Base-by-base conservation (phyloP, 1,140 invertebrate species). In the Aphelinus atriplicis region DNA sequence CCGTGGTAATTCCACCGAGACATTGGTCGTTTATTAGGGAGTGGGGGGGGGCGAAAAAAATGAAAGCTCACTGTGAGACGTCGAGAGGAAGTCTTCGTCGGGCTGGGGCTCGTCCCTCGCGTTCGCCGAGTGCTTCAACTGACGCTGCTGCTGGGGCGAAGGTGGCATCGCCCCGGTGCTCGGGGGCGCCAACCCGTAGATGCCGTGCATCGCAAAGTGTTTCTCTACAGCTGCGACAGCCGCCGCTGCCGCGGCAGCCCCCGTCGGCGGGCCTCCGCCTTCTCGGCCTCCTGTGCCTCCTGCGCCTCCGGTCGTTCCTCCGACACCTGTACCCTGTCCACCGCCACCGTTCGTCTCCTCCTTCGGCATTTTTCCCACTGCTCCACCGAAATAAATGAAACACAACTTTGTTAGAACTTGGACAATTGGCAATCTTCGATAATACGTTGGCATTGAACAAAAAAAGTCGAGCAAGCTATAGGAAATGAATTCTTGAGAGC, bases 161-260 rank as follows among this genome's bases (percentile, higher is more conserved):
- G 86, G 82, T 58, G 85, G 83, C 80, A 86, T 85, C 42, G 82
- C 79, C 46, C 84, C 84, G n/a, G 85, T 77, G 58, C 77, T 88
- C 66, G 84, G 81, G 42, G 84, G 86, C 67, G 86, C 76, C 42
- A 71, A 2, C 10, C 61, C 61, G 61, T 88, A 86, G 61, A 85
- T 87, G 70, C 83, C 86, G 71, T 85, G 88, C 82, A 88, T 88
- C 62, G 82, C 88, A 77, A 87, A 89, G 70, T 86, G 86, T 71
- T 88, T 89, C 69, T 88, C 89, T 48, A 84, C 85, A 42, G 81
- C 84, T 3, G 83, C 85, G 66, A 82, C 84, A 46, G 84, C 84
- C 26, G 82, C 83, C 2, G 84, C 83, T 7, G 82, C 80, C 3
- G 67, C 86, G 3, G 68, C 86, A 5, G 85, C 83, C 47, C 82